A percentile compares a stretch with the other conserved stretches of the same genome.
phyloP scores from a whole-genome alignment of 2,113 vertebrate species.

The Nothoprocta pentlandii region DNA sequence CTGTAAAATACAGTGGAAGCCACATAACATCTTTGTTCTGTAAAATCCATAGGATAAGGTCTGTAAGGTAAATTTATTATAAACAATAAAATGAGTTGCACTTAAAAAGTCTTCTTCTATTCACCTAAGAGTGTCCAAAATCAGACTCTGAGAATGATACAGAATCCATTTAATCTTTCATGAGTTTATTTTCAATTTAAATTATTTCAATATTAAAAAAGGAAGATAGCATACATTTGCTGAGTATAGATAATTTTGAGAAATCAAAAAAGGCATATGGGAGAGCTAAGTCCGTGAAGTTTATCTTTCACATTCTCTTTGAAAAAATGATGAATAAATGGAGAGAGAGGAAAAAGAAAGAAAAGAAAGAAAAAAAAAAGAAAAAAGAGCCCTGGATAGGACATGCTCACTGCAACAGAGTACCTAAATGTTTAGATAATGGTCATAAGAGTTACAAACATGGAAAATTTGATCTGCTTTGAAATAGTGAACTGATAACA shows the following conservation, averaged over 20 bases:
- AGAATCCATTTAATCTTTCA: not conserved
- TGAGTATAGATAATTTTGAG: not conserved
- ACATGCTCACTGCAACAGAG: not conserved
- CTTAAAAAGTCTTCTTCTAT: conserved; percentile 12
- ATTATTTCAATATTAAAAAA: not conserved
- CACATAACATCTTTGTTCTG: conserved; percentile 7
- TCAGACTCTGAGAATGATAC: not conserved
- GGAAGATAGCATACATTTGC: rapidly evolving
- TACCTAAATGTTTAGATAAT: not conserved
- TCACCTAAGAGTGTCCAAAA: conserved; percentile 7
- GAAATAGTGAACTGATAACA: not conserved
- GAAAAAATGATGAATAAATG: not conserved
- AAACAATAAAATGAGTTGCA: conserved; percentile 1
- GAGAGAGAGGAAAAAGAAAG: not conserved
- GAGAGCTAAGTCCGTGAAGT: not conserved
- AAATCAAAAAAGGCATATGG: not conserved
- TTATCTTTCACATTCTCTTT: not conserved
- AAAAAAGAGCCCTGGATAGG: not conserved
- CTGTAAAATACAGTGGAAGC: conserved; percentile 39
- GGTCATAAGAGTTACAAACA: not conserved
- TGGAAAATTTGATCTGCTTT: not conserved
- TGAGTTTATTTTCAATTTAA: not conserved
- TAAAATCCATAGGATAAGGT: conserved; percentile 41
- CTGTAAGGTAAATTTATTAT: conserved; percentile 41
- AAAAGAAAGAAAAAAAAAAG: not conserved